These are phyloP conservation scores for Trissolcus basalis DNA, from an alignment of 1,140 invertebrate genomes.

Conservation along the genomic window DNA sequence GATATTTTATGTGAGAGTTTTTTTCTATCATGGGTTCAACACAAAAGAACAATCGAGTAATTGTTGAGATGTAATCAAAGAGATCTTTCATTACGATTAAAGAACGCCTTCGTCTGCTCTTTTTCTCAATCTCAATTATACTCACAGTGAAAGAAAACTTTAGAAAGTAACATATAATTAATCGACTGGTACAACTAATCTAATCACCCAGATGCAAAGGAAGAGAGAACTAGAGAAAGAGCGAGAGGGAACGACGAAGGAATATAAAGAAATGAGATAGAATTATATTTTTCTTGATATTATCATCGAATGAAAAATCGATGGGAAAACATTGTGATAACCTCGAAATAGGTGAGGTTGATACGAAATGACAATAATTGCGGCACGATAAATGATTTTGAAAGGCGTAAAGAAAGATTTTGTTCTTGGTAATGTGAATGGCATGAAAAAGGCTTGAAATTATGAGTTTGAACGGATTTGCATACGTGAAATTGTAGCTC, in stretches of 20 bases:
- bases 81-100: constrained; percentile 59
- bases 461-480: too few species aligned
- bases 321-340: too few species aligned
- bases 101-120: constrained; percentile 53
- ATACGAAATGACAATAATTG: too few species aligned
- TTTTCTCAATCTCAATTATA: constrained; percentile 56
- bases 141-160: constrained; percentile 53
- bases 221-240: too few species aligned
- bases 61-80: constrained; percentile 58
- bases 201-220: constrained; percentile 28
- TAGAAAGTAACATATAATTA: constrained; percentile 57
- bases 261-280: constrained; percentile 16
- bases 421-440: too few species aligned
- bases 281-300: constrained; percentile 1
- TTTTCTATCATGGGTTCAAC: constrained; percentile 39
- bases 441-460: background rate
- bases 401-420: too few species aligned
- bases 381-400: too few species aligned
- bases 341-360: too few species aligned
- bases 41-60: constrained; percentile 59
- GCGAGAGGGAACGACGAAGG: too few species aligned
- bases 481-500: too few species aligned
- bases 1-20: constrained; percentile 50
- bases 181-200: constrained; percentile 49
- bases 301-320: too few species aligned